phyloP scores from a whole-genome alignment of 1,140 invertebrate genomes.

The Chironomus tepperi region DNA sequence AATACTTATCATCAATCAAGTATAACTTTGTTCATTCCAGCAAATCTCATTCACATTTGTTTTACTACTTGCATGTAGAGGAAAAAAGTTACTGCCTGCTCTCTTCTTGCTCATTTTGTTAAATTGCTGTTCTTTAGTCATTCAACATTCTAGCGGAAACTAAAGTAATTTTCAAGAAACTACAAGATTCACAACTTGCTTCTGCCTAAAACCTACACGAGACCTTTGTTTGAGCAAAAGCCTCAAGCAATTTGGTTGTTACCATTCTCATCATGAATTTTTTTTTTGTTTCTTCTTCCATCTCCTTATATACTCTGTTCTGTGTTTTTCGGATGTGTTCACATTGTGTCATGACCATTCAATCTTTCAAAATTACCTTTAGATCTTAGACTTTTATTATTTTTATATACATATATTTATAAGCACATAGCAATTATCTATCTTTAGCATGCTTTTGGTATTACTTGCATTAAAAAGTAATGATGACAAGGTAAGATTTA shows the following conservation, averaged over 20 bases:
- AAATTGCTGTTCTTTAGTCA: neutral
- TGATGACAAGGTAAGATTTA: neutral
- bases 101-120: neutral
- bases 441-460: neutral
- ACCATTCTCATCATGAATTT: slow-evolving; percentile 10
- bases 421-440: neutral
- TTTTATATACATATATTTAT: too few relatives aligned
- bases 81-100: too few relatives aligned
- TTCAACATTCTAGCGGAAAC: neutral
- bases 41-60: neutral
- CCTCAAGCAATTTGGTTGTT: neutral
- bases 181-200: slow-evolving; percentile 12
- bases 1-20: slow-evolving; percentile 23
- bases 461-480: neutral
- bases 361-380: neutral
- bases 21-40: neutral
- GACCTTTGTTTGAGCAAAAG: slow-evolving; percentile 2
- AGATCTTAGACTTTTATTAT: too few relatives aligned
- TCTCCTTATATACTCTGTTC: neutral
- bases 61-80: neutral
- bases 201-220: neutral
- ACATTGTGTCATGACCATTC: neutral
- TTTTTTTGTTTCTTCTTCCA: neutral
- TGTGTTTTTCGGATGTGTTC: neutral
- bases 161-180: neutral